Base-by-base conservation (phyloP, 92 coral and sea anemone genomes). In the Phenganax subtilis region DNA sequence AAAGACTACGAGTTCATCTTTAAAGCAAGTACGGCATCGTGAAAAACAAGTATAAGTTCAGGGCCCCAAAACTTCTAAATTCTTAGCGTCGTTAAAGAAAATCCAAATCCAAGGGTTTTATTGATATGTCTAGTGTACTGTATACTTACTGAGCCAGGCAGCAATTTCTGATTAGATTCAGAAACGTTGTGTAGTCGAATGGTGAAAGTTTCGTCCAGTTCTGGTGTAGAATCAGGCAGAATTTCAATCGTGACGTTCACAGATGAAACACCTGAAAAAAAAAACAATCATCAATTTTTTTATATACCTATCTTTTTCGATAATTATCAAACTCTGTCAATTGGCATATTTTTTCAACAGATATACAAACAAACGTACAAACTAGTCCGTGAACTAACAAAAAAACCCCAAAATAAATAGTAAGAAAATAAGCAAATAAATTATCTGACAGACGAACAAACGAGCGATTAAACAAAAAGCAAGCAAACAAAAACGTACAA, bases 161-260 rank as follows among this genome's bases (percentile, higher is more conserved):
- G 99, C 56, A 96, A 83, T 57, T 86, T 92, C 55, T 77, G 82
- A 88, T 90, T 92, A 10, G 88, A 87, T 44, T 89, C 90, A 7
- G 97, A 80, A 14, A 87, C 93, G 74, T 90, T 90, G 54, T 87
- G 84, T 12, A 96, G 89, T 71, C 85, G 88, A 30, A 96, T 87
- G 52, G 79, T 84, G 68, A 96, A 96, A 29, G 75, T 67, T 82
- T 96, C 99, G 37, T 91, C 92, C 30, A 96, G 84, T 77, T 96
- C 99, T 0, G 99, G 97, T 5, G 87, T 81, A 76, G 82, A 85
- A 81, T 96, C 99, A 8, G 97, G 89, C 56, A 86, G 89, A 71
- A 96, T 80, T 54, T 81, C 87, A 80, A 96, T 87, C 65, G 91
- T 90, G 8, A 96, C 84, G 75, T 92, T 90, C 15, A 80, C 96